Evolutionary conservation across 2,888 invertebrate genomes (phyloP), one percentile per base, ranked within the genome.

Genomic region (Spilosoma lubricipeda): DNA sequence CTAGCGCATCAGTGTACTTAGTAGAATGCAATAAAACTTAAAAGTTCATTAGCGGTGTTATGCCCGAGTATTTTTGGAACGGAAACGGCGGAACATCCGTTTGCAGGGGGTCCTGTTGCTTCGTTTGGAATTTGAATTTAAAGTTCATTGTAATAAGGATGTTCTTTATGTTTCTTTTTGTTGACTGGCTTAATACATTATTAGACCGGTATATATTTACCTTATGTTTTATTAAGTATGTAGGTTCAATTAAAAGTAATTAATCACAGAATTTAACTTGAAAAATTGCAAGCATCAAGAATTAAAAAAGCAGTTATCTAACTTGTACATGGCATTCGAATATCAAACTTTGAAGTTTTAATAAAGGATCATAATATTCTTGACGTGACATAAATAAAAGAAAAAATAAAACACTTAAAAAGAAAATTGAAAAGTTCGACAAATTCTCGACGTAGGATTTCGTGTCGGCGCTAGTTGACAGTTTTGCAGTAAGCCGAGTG

Each of bases 91-190:
- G 82, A 77, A 80, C 86, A 82, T 91, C 89, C 90, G 91, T 90
- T 89, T 81, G 91, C 88, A 85, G 92, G 92, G 92, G 92, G 92
- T 91, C 91, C 73, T 82, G 77, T 87, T 73, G 82, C 75, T 87
- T 83, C 77, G 87, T 78, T 86, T 87, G 84, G 82, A 68, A 65
- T 76, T 76, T 87, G 83, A 84, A 65, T 65, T 76, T 70, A 48
- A 30, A 48, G 23, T 23, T 70, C 23, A 27, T 27, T 66, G 69
- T 68, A 70, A 66, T 75, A 72, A 74, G 71, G 74, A 71, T 71
- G 71, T 42, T 20, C 20, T 33, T 48, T 15, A 2, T 65, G 8
- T 71, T 18, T 64, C n/a, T 20, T 11, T 71, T 48, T 20, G 30
- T 8, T 48, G 48, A 45, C 42, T 48, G 45, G n/a, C n/a, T 63